Conservation (phyloP, 2,888 invertebrate species). For the Mythimna impura region DNA sequence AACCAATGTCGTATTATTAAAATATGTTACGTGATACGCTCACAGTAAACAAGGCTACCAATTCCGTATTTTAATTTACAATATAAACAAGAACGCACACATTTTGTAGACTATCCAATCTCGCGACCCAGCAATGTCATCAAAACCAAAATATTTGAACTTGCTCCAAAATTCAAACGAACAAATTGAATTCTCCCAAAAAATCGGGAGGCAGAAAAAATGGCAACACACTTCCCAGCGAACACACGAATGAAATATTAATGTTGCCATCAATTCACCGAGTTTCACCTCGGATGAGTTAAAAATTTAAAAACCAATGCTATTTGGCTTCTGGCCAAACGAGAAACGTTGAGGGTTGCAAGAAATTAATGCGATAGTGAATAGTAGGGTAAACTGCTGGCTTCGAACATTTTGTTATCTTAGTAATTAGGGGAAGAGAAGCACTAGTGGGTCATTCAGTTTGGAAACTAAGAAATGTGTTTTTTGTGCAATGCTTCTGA, state of each 20-base stretch:
- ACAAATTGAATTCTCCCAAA: slow-evolving; percentile 55
- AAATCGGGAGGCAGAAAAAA: slow-evolving; percentile 44
- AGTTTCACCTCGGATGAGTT: slow-evolving; percentile 73
- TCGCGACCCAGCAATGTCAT: slow-evolving; percentile 14
- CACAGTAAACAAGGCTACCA: neutral
- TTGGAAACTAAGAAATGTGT: slow-evolving; percentile 12
- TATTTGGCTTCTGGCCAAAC: slow-evolving; percentile 81
- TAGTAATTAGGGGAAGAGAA: slow-evolving; percentile 42
- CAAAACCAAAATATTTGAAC: slow-evolving; percentile 49
- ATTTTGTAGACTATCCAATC: slow-evolving; percentile 17
- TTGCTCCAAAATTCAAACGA: slow-evolving; percentile 49
- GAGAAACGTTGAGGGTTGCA: slow-evolving; percentile 58
- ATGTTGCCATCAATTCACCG: slow-evolving; percentile 77
- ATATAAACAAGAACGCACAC: slow-evolving; percentile 14
- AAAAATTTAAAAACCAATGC: slow-evolving; percentile 84
- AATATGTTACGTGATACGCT: neutral
- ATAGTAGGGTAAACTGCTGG: slow-evolving; percentile 50
- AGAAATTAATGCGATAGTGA: slow-evolving; percentile 63
- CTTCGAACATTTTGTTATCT: slow-evolving; percentile 50
- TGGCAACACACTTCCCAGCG: slow-evolving; percentile 56
- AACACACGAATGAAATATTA: slow-evolving; percentile 75
- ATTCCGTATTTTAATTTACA: slow-evolving; percentile 11
- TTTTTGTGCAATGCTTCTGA: neutral
- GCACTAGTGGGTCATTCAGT: slow-evolving; percentile 4
- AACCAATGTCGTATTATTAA: neutral